Evolutionary conservation across 2,888 invertebrate species (phyloP).

Genomic region (Balanococcus diminutus): DNA sequence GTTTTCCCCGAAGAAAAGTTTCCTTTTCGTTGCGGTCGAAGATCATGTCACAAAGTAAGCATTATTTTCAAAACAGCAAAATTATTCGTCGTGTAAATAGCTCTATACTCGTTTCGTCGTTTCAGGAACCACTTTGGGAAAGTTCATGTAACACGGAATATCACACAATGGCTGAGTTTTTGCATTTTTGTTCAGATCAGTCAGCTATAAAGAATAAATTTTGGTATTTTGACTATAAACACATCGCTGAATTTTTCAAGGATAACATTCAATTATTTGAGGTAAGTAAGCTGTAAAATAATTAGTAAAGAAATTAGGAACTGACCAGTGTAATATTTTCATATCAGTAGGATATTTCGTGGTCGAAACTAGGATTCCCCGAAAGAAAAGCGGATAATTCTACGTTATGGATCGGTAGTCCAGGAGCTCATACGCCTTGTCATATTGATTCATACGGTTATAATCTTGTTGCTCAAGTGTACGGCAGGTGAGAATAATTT

Average conservation of each 20-base stretch:
- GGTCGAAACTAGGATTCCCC: constrained; percentile 75
- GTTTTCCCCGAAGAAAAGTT: constrained; percentile 58
- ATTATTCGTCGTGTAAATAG: too few species aligned
- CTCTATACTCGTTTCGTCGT: constrained; percentile 37
- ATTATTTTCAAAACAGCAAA: neutral
- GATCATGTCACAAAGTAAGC: constrained; percentile 45
- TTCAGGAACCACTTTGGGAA: constrained; percentile 78
- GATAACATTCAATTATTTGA: neutral
- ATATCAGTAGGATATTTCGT: constrained; percentile 65
- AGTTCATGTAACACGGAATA: constrained; percentile 68
- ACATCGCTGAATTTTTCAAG: constrained; percentile 25
- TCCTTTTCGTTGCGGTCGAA: constrained; percentile 55
- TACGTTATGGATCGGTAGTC: constrained; percentile 87
- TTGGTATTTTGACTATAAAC: constrained; percentile 85
- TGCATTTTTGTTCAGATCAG: constrained; percentile 61
- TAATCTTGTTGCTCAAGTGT: constrained; percentile 87
- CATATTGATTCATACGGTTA: constrained; percentile 94
- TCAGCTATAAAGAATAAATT: constrained; percentile 65
- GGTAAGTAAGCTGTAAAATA: constrained; percentile 22
- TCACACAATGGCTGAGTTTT: constrained; percentile 71
- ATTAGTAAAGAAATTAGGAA: constrained; percentile 52
- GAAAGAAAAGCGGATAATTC: constrained; percentile 71
- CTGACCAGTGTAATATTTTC: constrained; percentile 58
- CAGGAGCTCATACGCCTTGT: constrained; percentile 88
- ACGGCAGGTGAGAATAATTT: constrained; percentile 73